Conservation (phyloP, 1,140 invertebrate genomes). For the Drosophila yakuba region DNA sequence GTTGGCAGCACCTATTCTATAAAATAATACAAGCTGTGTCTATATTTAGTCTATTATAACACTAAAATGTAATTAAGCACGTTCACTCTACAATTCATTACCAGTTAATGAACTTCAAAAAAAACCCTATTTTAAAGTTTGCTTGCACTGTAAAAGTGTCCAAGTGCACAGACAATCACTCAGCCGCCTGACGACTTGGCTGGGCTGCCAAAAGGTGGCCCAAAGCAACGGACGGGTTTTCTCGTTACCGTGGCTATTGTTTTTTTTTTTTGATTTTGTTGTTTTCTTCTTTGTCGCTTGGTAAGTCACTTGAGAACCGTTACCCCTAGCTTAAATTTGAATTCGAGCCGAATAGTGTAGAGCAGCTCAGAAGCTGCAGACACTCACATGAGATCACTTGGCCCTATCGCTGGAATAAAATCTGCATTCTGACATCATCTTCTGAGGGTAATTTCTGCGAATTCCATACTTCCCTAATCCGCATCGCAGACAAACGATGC, state of each 20-base stretch:
- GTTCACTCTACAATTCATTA: too few species aligned
- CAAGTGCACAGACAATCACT: conserved; percentile 10
- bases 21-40: too few species aligned
- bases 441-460: background rate
- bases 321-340: conserved; percentile 39
- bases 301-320: conserved; percentile 51
- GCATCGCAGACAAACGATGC: conserved; percentile 31
- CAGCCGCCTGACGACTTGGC: conserved; percentile 40
- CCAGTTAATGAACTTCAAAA: too few species aligned
- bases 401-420: conserved; percentile 6
- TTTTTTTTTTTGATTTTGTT: conserved; percentile 18
- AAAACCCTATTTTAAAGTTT: background rate
- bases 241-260: conserved; percentile 35
- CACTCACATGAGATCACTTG: conserved; percentile 24
- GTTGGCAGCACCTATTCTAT: too few species aligned
- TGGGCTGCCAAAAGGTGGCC: conserved; percentile 61
- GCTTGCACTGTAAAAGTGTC: too few species aligned
- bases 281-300: conserved; percentile 10
- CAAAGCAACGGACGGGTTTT: conserved; percentile 43
- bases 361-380: conserved; percentile 9
- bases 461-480: background rate
- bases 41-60: too few species aligned
- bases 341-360: conserved; percentile 24
- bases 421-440: conserved; percentile 10
- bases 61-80: too few species aligned